Evolutionary conservation across 2,797 vertebrate species (phyloP).

Genomic region (Brachyrhaphis roseni): DNA sequence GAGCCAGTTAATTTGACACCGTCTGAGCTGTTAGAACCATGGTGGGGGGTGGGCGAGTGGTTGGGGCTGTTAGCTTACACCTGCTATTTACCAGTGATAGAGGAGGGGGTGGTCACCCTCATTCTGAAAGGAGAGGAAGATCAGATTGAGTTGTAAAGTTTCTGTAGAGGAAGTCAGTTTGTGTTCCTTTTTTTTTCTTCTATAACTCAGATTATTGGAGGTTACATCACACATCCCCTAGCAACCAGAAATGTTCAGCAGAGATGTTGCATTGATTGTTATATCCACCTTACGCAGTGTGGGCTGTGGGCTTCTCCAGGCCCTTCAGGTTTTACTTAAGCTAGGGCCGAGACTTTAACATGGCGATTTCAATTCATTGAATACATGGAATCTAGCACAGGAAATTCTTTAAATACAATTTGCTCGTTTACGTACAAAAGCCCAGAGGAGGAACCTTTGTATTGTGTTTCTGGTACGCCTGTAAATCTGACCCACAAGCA

Average conservation of each 20-base stretch:
- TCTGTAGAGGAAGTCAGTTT: conserved; percentile 4
- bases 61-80: conserved; percentile 22
- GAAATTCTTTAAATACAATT: too few species aligned
- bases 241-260: neutral
- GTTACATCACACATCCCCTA: neutral
- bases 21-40: conserved; percentile 27
- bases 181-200: neutral
- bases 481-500: too few species aligned
- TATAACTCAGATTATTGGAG: conserved; percentile 2
- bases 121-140: neutral
- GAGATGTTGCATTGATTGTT: neutral
- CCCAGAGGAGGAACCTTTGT: too few species aligned
- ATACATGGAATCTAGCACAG: too few species aligned
- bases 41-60: neutral
- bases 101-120: neutral
- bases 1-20: conserved; percentile 40
- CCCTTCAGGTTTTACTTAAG: too few species aligned
- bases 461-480: too few species aligned
- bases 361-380: too few species aligned
- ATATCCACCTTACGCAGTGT: neutral
- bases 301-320: neutral
- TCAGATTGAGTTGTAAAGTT: conserved; percentile 3
- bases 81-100: conserved; percentile 19
- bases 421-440: too few species aligned
- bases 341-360: too few species aligned